Evolutionary conservation across 2,888 invertebrate species (phyloP).

Genomic region (Protophormia terraenovae): DNA sequence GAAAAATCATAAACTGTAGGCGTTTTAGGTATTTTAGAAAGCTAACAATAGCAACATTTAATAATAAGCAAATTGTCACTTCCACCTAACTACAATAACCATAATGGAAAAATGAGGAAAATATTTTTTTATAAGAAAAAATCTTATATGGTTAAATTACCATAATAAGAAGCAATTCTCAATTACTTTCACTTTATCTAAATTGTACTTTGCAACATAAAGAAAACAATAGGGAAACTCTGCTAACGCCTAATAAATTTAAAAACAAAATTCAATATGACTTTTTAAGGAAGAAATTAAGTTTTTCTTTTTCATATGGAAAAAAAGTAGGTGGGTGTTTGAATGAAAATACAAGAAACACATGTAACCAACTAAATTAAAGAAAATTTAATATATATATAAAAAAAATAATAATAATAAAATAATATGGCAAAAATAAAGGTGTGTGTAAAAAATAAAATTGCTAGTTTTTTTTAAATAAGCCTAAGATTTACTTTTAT

Average conservation of each 20-base stretch:
- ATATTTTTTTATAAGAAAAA: neutral
- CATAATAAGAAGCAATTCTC: neutral
- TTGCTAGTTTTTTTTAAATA: neutral
- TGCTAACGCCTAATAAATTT: neutral
- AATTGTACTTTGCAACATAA: neutral
- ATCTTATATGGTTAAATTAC: neutral
- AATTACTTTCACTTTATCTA: neutral
- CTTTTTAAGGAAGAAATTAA: conserved; percentile 37
- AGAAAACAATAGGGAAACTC: neutral
- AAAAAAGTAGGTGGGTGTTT: conserved; percentile 33
- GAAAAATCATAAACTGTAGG: conserved; percentile 25
- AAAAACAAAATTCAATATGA: neutral
- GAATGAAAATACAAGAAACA: neutral
- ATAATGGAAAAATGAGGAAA: neutral
- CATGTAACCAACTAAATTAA: conserved; percentile 17
- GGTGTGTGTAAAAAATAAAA: conserved; percentile 51
- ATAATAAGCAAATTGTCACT: conserved; percentile 35
- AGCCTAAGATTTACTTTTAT: neutral
- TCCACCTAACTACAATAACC: neutral
- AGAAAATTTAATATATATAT: conserved; percentile 51
- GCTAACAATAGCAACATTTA: neutral
- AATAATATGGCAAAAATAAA: conserved; percentile 11
- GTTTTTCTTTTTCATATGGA: neutral
- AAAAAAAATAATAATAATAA: neutral
- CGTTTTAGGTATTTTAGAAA: conserved; percentile 34